These are phyloP conservation scores for Apotomis turbidana DNA, from an alignment of 2,888 invertebrate species.

Conservation along the genomic window DNA sequence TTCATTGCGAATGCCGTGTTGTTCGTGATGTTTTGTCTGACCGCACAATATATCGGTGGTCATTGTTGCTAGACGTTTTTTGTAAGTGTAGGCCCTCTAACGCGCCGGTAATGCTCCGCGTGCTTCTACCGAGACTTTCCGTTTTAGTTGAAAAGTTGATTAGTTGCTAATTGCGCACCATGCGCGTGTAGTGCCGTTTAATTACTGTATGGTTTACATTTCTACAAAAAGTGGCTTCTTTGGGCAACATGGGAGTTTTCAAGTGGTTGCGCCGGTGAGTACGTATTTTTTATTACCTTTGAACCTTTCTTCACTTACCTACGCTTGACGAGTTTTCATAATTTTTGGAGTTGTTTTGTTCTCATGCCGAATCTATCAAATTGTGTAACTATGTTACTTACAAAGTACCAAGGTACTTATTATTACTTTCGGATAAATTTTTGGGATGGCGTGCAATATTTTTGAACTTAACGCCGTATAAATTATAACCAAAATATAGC, in stretches of 20 bases:
- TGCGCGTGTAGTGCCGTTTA: conserved; percentile 48
- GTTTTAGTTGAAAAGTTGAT: conserved; percentile 57
- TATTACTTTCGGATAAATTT: background rate
- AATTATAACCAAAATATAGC: no score
- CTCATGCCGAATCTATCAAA: background rate
- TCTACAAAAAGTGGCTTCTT: conserved; percentile 67
- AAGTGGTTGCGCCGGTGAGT: conserved; percentile 82
- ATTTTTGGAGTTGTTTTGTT: background rate
- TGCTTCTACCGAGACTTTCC: conserved; percentile 62
- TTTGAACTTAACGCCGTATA: background rate
- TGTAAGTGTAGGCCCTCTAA: conserved; percentile 65
- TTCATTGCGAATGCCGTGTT: conserved; percentile 80
- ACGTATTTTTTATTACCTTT: conserved; percentile 41
- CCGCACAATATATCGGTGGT: conserved; percentile 81
- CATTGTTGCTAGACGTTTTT: conserved; percentile 81
- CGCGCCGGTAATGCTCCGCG: conserved; percentile 78
- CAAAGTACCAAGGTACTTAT: no score
- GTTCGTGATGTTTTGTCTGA: conserved; percentile 82
- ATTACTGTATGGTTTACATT: conserved; percentile 45
- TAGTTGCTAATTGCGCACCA: conserved; percentile 46
- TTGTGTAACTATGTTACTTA: background rate
- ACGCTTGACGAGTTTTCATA: background rate
- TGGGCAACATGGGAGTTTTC: conserved; percentile 78
- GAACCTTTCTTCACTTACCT: conserved; percentile 11
- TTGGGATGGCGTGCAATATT: background rate